Percentiles rank a stretch among this genome's conserved stretches.
Conservation (phyloP, 2,888 invertebrate species). For the Metalampra italica region DNA sequence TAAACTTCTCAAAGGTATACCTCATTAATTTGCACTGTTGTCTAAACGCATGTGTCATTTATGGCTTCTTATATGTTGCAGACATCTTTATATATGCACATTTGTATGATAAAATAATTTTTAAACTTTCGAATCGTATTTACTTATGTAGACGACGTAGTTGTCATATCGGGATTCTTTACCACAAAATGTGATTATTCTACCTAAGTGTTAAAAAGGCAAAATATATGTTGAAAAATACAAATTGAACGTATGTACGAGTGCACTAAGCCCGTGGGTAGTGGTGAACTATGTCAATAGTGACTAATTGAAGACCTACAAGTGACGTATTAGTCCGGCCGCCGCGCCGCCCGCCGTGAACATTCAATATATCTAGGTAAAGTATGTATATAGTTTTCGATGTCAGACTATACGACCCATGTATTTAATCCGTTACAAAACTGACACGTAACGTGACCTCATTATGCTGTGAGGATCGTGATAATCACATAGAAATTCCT, state of each 20-base stretch:
- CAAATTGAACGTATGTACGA: neutral
- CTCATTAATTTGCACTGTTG: conserved; percentile 34
- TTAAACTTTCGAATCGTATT: neutral
- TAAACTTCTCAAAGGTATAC: conserved; percentile 34
- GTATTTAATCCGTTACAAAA: conserved; percentile 43
- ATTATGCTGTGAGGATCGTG: too few species aligned
- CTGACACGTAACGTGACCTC: conserved; percentile 4
- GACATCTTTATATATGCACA: neutral
- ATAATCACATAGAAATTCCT: too few species aligned
- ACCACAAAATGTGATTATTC: neutral
- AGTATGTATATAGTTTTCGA: neutral
- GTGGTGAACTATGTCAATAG: conserved; percentile 53
- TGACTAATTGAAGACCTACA: conserved; percentile 64
- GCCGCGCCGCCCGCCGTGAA: conserved; percentile 10
- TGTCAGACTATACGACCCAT: conserved; percentile 9
- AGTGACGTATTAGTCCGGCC: conserved; percentile 46
- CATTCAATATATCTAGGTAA: conserved; percentile 33
- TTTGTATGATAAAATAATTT: neutral
- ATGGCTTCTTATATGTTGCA: conserved; percentile 3
- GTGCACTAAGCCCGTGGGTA: conserved; percentile 24
- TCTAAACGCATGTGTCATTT: neutral
- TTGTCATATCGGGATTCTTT: too few species aligned
- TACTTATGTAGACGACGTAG: neutral
- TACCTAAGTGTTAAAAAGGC: neutral
- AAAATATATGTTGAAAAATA: neutral